Evolutionary conservation across 1,140 invertebrate species (phyloP).

Genomic region (Elymnias hypermnestra): DNA sequence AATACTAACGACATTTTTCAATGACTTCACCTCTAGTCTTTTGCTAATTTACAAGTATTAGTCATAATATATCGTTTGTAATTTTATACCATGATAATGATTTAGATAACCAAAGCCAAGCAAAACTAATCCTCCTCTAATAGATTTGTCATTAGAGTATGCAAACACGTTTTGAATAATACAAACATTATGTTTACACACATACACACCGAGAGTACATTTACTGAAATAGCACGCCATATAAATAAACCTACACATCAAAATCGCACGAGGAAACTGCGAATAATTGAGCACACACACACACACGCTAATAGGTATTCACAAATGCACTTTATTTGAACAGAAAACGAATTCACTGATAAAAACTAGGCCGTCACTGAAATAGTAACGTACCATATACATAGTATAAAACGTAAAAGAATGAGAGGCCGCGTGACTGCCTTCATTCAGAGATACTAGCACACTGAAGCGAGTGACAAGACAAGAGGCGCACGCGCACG

Average conservation of each 20-base stretch:
- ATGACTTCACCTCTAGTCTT: no score
- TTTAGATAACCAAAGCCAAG: not conserved
- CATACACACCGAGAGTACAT: conserved; percentile 42
- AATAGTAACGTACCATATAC: conserved; percentile 10
- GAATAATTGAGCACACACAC: conserved; percentile 27
- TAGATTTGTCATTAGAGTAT: conserved; percentile 3
- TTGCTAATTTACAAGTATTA: no score
- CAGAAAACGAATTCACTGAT: conserved; percentile 15
- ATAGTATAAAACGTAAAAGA: conserved; percentile 19
- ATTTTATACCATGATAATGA: not conserved
- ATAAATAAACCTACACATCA: conserved; percentile 55
- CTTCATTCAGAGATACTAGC: conserved; percentile 52
- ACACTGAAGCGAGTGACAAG: conserved; percentile 42
- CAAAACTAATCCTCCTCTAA: not conserved
- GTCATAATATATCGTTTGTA: not conserved
- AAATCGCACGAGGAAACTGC: conserved; percentile 30
- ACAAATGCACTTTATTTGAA: conserved; percentile 12
- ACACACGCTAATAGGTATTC: conserved; percentile 7
- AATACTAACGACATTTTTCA: no score
- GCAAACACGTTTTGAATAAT: conserved; percentile 20
- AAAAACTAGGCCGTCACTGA: conserved; percentile 17
- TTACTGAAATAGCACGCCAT: conserved; percentile 59
- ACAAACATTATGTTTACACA: conserved; percentile 41
- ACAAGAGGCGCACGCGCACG: conserved; percentile 45
- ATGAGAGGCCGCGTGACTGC: conserved; percentile 41